Evolutionary conservation across 2,113 vertebrate species (phyloP).

Genomic region (Bolborhynchus lineola): DNA sequence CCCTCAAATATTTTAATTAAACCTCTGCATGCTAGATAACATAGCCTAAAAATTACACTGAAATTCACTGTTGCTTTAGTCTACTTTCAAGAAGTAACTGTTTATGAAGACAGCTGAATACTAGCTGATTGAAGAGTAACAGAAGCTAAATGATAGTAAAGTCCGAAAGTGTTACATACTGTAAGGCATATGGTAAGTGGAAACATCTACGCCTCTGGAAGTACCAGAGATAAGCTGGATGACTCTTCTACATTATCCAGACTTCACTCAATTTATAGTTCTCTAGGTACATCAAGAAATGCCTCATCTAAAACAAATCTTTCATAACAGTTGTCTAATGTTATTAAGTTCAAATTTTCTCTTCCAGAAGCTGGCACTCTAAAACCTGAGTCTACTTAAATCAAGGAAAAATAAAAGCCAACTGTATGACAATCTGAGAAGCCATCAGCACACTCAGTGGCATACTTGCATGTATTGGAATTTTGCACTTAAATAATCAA

Average conservation of each 20-base stretch:
- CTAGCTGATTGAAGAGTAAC: not conserved
- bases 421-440: not conserved
- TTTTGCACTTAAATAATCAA: not conserved
- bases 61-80: not conserved
- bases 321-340: rapidly evolving
- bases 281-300: not conserved
- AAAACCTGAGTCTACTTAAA: not conserved
- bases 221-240: not conserved
- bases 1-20: not conserved
- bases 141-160: not conserved
- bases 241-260: not conserved
- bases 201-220: not conserved
- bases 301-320: not conserved
- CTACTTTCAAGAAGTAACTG: not conserved
- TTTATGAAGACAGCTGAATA: not conserved
- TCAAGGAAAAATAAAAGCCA: not conserved
- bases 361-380: not conserved
- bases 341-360: not conserved
- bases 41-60: not conserved
- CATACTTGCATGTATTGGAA: not conserved
- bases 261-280: not conserved
- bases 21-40: not conserved
- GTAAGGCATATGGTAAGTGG: not conserved
- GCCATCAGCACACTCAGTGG: not conserved
- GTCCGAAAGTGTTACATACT: not conserved